Evolutionary conservation across 2,888 invertebrate species (phyloP).

Genomic region (Macaria notata): DNA sequence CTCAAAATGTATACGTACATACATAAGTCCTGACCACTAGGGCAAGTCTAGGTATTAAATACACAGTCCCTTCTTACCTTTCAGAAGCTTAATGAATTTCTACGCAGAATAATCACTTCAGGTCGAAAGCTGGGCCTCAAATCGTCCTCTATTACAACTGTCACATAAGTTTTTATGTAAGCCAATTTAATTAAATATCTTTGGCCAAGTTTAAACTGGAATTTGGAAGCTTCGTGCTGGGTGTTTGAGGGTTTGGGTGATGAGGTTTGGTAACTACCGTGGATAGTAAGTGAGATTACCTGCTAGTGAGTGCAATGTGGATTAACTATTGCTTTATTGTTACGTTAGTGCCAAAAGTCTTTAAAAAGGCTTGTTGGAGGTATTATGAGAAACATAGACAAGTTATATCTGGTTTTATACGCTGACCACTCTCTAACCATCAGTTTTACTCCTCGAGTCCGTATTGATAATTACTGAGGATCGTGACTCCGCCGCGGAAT

Average conservation of each 20-base stretch:
- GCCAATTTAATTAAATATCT: conserved; percentile 35
- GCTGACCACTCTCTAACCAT: too few relatives aligned
- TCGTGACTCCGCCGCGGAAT: too few relatives aligned
- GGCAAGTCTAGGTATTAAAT: too few relatives aligned
- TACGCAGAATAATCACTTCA: conserved; percentile 27
- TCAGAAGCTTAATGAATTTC: conserved; percentile 27
- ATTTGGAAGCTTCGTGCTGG: conserved; percentile 17
- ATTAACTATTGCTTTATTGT: background rate
- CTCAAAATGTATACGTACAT: too few relatives aligned
- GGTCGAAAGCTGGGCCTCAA: conserved; percentile 26
- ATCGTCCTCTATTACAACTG: conserved; percentile 30
- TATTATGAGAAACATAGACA: too few relatives aligned
- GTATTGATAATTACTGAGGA: too few relatives aligned
- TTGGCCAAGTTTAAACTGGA: conserved; percentile 22
- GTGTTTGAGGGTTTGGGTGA: conserved; percentile 16
- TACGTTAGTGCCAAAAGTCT: too few relatives aligned
- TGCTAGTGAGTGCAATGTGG: background rate
- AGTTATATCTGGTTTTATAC: too few relatives aligned
- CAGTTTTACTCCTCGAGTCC: too few relatives aligned
- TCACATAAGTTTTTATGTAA: conserved; percentile 34
- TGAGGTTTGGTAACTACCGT: conserved; percentile 5
- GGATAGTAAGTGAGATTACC: background rate
- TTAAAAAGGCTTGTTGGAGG: too few relatives aligned
- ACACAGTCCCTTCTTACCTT: too few relatives aligned
- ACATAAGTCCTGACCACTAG: too few relatives aligned